phyloP scores from a whole-genome alignment of 1,140 invertebrate genomes.

The Leguminivora glycinivorella region DNA sequence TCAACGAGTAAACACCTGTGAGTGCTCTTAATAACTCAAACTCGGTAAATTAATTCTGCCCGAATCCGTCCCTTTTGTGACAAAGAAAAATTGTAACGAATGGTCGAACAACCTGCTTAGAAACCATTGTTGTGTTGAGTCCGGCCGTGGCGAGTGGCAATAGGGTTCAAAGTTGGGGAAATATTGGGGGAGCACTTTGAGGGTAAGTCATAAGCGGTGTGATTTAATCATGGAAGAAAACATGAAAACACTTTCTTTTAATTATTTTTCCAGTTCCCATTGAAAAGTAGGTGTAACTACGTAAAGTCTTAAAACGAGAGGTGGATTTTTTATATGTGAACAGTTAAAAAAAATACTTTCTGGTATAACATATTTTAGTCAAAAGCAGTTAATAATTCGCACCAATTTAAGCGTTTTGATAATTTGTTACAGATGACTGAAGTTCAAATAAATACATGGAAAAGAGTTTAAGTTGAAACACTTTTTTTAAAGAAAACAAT shows the following conservation, averaged over 20 bases:
- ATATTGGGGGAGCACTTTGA: constrained; percentile 17
- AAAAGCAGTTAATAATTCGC: too few species aligned
- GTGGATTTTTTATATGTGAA: too few species aligned
- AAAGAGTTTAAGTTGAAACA: too few species aligned
- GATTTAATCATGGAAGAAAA: not conserved
- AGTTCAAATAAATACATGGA: too few species aligned
- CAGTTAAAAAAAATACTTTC: too few species aligned
- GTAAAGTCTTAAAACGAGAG: too few species aligned
- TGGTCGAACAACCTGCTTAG: constrained; percentile 63
- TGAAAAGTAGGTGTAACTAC: too few species aligned
- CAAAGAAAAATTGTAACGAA: constrained; percentile 78
- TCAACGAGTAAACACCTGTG: constrained; percentile 48
- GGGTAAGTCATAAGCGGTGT: constrained; percentile 33
- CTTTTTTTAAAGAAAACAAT: too few species aligned
- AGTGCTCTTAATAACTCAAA: constrained; percentile 69
- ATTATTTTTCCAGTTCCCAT: not conserved
- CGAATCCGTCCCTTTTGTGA: constrained; percentile 73
- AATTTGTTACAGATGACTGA: too few species aligned
- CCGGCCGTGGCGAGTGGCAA: constrained; percentile 24
- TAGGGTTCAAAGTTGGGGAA: constrained; percentile 39
- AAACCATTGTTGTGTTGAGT: constrained; percentile 39
- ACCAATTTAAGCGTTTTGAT: too few species aligned
- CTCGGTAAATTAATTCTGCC: constrained; percentile 64
- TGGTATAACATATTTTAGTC: too few species aligned
- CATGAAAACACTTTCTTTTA: too few species aligned